Evolutionary conservation across 1,140 invertebrate species (phyloP).

Genomic region (Brachystomella parvula): DNA sequence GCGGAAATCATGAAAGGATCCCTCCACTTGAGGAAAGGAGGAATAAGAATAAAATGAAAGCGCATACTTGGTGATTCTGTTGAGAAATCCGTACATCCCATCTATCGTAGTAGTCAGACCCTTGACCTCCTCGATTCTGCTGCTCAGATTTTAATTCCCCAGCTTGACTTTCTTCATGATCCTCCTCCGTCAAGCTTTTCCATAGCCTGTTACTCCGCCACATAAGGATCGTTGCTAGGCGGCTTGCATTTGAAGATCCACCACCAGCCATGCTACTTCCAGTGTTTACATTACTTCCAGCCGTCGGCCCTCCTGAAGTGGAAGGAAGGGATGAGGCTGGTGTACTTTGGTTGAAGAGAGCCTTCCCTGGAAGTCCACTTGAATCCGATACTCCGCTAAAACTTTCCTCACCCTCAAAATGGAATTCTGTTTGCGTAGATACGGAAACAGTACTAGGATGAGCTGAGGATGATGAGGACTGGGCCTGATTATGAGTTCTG

Average conservation of each 20-base stretch:
- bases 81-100: constrained; percentile 28
- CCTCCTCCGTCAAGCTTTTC: constrained; percentile 37
- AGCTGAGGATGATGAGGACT: not conserved
- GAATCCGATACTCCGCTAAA: not conserved
- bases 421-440: constrained; percentile 32
- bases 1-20: not conserved
- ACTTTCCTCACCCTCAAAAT: constrained; percentile 20
- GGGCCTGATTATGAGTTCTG: not conserved
- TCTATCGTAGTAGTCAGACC: constrained; percentile 22
- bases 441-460: not conserved
- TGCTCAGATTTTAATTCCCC: constrained; percentile 15
- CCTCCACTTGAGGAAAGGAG: not conserved
- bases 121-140: constrained; percentile 5
- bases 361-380: not conserved
- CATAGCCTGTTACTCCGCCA: constrained; percentile 32
- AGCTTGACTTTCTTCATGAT: constrained; percentile 26
- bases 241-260: constrained; percentile 14
- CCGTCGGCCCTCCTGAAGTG: not conserved
- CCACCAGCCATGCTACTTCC: constrained; percentile 22
- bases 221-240: constrained; percentile 33
- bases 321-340: not conserved
- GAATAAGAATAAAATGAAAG: constrained; percentile 7
- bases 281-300: not conserved
- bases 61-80: constrained; percentile 30
- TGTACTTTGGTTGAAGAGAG: not conserved